Evolutionary conservation across 2,797 vertebrate genomes (phyloP), one percentile per base, ranked within the genome.

Genomic region (Halcyon leucocephala): DNA sequence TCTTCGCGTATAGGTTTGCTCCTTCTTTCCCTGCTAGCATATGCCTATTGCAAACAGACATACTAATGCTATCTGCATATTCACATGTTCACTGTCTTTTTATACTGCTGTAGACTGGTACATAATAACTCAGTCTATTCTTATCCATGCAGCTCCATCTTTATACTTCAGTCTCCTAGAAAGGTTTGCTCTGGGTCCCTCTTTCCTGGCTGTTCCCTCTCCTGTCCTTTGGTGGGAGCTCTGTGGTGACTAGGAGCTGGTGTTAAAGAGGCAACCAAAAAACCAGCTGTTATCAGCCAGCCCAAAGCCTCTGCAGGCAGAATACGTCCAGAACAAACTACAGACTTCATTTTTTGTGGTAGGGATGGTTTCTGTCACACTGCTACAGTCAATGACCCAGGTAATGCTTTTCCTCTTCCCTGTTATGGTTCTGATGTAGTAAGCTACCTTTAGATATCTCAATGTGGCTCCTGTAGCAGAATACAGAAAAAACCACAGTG

Each of bases 101-200:
- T 25, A 33, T 25, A 55, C 24, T n/a, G 83, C 39, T 51, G 0
- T 51, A 35, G 77, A 71, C 11, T 2, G 16, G 17, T 22, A 14
- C 10, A 2, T 37, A 46, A 28, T 48, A 49, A 37, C 62, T 86
- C 35, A 9, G 4, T 31, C 24, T 66, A 0, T 15, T 46, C 14
- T 26, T 42, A 25, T 2, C 26, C 17, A 4, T 5, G 5, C 0
- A 7, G 51, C 24, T 52, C 9, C 51, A 41, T n/a, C 15, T 51
- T 51, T n/a, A 4, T 18, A 18, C 21, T 4, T 7, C 10, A 83
- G 52, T 41, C 31, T 28, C 35, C 42, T 18, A 28, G 7, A 19
- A 44, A 39, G 12, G 42, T 35, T 51, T 29, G 22, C 10, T 5
- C 1, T 0, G 0, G 33, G 7, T 52, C 14, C 22, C 0, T 1